Evolutionary conservation across 2,888 invertebrate genomes (phyloP).

Genomic region (Sesia bembeciformis): DNA sequence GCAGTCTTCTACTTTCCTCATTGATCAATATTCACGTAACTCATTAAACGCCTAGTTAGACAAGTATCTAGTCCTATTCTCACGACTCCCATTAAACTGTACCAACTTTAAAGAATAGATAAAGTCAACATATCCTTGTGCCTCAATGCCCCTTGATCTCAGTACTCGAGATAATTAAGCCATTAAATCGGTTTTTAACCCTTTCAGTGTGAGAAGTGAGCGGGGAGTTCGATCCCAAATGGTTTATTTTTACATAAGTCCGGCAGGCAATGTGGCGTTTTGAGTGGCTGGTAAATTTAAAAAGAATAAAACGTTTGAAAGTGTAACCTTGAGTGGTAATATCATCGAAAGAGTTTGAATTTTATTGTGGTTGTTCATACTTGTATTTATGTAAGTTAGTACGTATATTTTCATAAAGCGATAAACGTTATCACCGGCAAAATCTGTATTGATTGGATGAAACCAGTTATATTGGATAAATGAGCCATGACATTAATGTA

Average conservation of each 20-base stretch:
- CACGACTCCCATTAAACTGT: not conserved
- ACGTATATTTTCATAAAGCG: too few species aligned
- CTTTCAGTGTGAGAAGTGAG: constrained; percentile 52
- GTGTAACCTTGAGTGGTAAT: not conserved
- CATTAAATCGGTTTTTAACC: constrained; percentile 58
- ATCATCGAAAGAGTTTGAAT: not conserved
- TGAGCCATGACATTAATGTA: too few species aligned
- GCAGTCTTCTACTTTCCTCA: too few species aligned
- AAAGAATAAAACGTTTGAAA: not conserved
- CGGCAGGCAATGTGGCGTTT: constrained; percentile 39
- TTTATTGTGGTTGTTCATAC: too few species aligned
- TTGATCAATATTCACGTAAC: too few species aligned
- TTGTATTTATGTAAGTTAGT: too few species aligned
- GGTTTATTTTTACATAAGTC: constrained; percentile 46
- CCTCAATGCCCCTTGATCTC: constrained; percentile 38
- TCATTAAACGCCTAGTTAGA: too few species aligned
- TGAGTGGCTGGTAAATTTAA: constrained; percentile 15
- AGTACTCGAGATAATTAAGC: constrained; percentile 67
- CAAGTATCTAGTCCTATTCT: not conserved
- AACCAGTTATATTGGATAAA: too few species aligned
- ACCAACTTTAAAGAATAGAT: constrained; percentile 26
- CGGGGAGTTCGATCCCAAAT: constrained; percentile 27
- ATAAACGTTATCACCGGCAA: too few species aligned
- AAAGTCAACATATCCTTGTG: constrained; percentile 22
- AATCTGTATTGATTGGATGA: too few species aligned